Evolutionary conservation across 2,888 invertebrate species (phyloP), one percentile per base, ranked within the genome.

Genomic region (Athripsodes cinereus): DNA sequence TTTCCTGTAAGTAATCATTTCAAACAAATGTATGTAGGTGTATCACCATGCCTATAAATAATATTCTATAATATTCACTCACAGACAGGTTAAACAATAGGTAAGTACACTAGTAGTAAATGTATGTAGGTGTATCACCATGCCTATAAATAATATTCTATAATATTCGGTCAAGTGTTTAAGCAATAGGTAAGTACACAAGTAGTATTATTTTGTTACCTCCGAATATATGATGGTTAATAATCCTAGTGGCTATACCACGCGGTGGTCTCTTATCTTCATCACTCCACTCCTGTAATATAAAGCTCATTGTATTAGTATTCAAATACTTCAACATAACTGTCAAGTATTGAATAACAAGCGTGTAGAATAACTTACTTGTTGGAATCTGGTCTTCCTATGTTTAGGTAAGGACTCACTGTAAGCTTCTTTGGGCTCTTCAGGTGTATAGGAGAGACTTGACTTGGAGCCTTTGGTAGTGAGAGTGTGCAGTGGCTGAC

Each of bases 381-480:
- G 90, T 74, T 90, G 90, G 74, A 92, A 90, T 67, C 92, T 85
- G 65, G 90, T 90, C 78, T 90, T 90, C 69, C 91, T 84, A 74
- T 90, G 90, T 74, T 90, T 91, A 69, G 90, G 90, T 75, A 83
- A 72, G 63, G 82, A 80, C 68, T 86, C 87, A 69, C 84, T 84
- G 61, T 85, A 74, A 69, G 83, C 83, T 61, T 83, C 80, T 59
- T 34, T 53, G 68, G 74, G 65, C 66, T 74, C 70, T 65, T 77
- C 69, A 64, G 72, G 65, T 66, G 69, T 68, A 70, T 75, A 73
- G 67, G 74, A 69, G 68, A 79, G 68, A 69, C 78, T 72, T 71
- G 72, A 64, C 69, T 80, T 71, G 67, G 80, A 70, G 65, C 72
- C 69, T 71, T 78, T 68, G 65, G 75, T 66, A 67, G 74, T 40